These are phyloP conservation scores for Ruditapes philippinarum DNA, from an alignment of 1,140 invertebrate genomes.

Conservation along the genomic window DNA sequence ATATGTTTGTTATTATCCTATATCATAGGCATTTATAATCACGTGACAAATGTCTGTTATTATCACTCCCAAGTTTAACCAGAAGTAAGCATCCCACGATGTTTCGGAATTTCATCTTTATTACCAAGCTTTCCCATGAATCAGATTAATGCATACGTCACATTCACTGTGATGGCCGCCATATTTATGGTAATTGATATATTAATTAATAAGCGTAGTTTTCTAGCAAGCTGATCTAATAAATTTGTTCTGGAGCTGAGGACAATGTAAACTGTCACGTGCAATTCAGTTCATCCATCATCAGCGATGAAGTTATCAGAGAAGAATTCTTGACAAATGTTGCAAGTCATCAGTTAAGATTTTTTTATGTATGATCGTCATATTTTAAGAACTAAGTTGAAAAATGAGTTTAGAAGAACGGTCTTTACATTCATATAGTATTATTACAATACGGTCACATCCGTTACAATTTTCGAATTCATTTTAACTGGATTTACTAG, in stretches of 20 bases:
- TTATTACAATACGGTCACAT: too few species aligned
- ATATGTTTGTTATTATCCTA: too few species aligned
- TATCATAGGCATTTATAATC: too few species aligned
- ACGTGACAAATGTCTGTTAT: too few species aligned
- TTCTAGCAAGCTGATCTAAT: conserved; percentile 32
- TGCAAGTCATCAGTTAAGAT: conserved; percentile 48
- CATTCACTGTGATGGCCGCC: conserved; percentile 25
- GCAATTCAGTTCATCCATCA: conserved; percentile 63
- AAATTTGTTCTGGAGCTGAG: conserved; percentile 50
- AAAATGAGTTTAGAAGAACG: too few species aligned
- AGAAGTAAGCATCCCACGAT: too few species aligned
- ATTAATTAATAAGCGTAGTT: conserved; percentile 65
- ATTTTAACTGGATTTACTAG: too few species aligned
- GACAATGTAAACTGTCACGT: conserved; percentile 63
- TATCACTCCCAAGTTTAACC: too few species aligned
- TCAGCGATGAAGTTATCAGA: conserved; percentile 40
- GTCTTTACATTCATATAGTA: too few species aligned
- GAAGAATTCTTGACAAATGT: conserved; percentile 64
- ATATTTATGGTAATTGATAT: conserved; percentile 68
- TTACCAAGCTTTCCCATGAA: too few species aligned
- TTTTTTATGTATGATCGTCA: background rate
- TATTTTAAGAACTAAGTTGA: background rate
- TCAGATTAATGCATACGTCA: conserved; percentile 35
- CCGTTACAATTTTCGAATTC: too few species aligned
- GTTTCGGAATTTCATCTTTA: too few species aligned